phyloP scores from a whole-genome alignment of 2,888 invertebrate species.

The Melitaea athalia region DNA sequence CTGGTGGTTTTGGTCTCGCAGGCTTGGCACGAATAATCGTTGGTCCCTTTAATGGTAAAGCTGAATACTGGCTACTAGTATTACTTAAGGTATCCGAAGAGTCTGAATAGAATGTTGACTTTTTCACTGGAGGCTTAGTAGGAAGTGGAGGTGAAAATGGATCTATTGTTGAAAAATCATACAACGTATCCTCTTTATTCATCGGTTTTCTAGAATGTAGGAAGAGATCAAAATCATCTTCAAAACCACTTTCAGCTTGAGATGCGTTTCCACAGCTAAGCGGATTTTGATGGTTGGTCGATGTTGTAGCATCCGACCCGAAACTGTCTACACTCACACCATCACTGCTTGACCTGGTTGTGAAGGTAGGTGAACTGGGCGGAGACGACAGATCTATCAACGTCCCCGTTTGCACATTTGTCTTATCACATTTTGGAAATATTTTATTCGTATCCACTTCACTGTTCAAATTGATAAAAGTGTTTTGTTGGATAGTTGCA shows the following conservation, averaged over 20 bases:
- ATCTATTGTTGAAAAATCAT: slow-evolving; percentile 80
- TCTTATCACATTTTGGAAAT: slow-evolving; percentile 76
- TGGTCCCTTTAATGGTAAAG: slow-evolving; percentile 81
- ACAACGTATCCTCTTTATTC: slow-evolving; percentile 68
- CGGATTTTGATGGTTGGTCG: slow-evolving; percentile 77
- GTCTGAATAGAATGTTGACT: slow-evolving; percentile 83
- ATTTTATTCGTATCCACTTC: slow-evolving; percentile 66
- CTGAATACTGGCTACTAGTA: slow-evolving; percentile 62
- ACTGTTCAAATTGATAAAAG: slow-evolving; percentile 53
- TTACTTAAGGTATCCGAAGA: slow-evolving; percentile 84
- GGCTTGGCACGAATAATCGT: slow-evolving; percentile 89
- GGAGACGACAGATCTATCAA: slow-evolving; percentile 88
- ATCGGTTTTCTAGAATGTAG: slow-evolving; percentile 72
- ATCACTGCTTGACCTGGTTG: slow-evolving; percentile 88
- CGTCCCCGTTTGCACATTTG: slow-evolving; percentile 77
- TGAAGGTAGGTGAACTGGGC: slow-evolving; percentile 88
- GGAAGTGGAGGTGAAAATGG: slow-evolving; percentile 78
- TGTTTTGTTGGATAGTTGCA: slow-evolving; percentile 48
- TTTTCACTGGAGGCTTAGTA: slow-evolving; percentile 72
- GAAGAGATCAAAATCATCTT: slow-evolving; percentile 90
- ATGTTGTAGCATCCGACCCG: slow-evolving; percentile 86
- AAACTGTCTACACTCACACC: slow-evolving; percentile 89
- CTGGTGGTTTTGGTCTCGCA: slow-evolving; percentile 80
- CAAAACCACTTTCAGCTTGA: slow-evolving; percentile 90
- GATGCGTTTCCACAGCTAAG: slow-evolving; percentile 85